Conservation (phyloP, 2,888 invertebrate genomes). For the Conops quadrifasciatus region DNA sequence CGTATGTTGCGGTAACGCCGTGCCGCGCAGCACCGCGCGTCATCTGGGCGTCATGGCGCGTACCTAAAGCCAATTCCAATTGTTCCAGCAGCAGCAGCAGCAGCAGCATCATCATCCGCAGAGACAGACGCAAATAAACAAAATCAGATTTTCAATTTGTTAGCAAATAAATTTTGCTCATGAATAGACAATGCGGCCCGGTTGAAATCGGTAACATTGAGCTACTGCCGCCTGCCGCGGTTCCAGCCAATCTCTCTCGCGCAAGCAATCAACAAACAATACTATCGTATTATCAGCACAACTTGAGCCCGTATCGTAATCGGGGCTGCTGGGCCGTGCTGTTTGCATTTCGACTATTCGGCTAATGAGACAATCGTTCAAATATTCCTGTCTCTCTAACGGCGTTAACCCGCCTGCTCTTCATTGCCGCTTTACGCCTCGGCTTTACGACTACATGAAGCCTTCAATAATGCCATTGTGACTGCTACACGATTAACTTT, state of each 20-base stretch:
- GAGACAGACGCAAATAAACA: constrained; percentile 43
- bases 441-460: too few relatives aligned
- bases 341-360: constrained; percentile 38
- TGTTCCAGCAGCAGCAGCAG: constrained; percentile 35
- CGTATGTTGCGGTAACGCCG: not conserved
- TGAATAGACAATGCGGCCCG: constrained; percentile 8
- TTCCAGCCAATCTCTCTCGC: constrained; percentile 12
- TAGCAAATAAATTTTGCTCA: constrained; percentile 20
- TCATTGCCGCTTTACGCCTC: too few relatives aligned
- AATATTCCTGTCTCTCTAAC: constrained; percentile 28
- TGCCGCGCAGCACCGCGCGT: not conserved
- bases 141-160: constrained; percentile 57
- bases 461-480: not conserved
- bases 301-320: not conserved
- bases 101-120: constrained; percentile 19
- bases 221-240: too few relatives aligned
- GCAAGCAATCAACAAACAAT: constrained; percentile 30
- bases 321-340: not conserved
- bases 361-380: constrained; percentile 47
- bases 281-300: constrained; percentile 12
- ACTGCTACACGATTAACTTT: not conserved
- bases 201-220: too few relatives aligned
- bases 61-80: constrained; percentile 35
- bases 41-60: not conserved
- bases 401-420: not conserved